Evolutionary conservation across 2,797 vertebrate genomes (phyloP).

Genomic region (Periophthalmus magnuspinnatus): DNA sequence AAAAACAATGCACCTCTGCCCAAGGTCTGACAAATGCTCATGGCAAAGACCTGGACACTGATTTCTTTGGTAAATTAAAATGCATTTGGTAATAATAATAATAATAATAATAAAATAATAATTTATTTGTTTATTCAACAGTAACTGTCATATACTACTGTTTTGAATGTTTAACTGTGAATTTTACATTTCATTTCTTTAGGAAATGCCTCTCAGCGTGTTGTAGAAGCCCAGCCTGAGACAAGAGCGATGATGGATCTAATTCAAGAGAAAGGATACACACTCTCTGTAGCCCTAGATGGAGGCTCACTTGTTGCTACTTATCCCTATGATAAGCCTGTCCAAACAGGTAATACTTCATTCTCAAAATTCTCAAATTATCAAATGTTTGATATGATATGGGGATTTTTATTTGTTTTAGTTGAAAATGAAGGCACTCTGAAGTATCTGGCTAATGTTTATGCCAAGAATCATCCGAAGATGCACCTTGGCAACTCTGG

Average conservation of each 20-base stretch:
- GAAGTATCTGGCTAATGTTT: constrained; percentile 90
- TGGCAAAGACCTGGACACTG: constrained; percentile 89
- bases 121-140: no score
- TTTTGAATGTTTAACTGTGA: background rate
- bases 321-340: constrained; percentile 93
- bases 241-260: constrained; percentile 90
- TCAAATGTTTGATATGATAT: constrained; percentile 4
- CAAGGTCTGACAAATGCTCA: constrained; percentile 81
- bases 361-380: no score
- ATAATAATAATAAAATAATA: no score
- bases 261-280: constrained; percentile 86
- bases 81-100: background rate
- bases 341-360: constrained; percentile 82
- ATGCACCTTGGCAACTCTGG: constrained; percentile 90
- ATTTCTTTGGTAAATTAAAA: constrained; percentile 87
- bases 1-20: constrained; percentile 86
- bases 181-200: constrained; percentile 5
- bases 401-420: constrained; percentile 53
- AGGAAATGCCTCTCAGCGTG: constrained; percentile 88
- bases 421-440: constrained; percentile 93
- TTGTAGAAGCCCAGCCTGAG: constrained; percentile 82
- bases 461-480: constrained; percentile 90
- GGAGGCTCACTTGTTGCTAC: constrained; percentile 91
- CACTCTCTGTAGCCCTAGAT: constrained; percentile 91
- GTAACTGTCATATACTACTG: no score